A percentile compares a stretch with the other conserved stretches of the same genome.
Conservation (phyloP, 2,888 invertebrate genomes). For the Adela reaumurella region DNA sequence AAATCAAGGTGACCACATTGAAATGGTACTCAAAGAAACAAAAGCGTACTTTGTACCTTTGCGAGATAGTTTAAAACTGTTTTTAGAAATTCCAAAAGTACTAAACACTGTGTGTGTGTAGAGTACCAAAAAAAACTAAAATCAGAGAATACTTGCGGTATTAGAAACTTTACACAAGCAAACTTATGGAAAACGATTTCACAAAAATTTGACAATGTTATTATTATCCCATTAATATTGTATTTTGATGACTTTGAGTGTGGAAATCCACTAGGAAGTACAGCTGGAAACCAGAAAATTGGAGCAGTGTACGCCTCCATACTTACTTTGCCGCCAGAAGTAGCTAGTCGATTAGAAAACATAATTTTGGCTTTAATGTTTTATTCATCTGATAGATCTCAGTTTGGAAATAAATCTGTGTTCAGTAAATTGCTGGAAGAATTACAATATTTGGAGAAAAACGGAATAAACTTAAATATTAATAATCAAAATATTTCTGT, state of each 20-base stretch:
- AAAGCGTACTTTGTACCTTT: too few relatives aligned
- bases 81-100: too few relatives aligned
- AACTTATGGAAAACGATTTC: slow-evolving; percentile 7
- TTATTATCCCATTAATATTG: slow-evolving; percentile 12
- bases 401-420: slow-evolving; percentile 10
- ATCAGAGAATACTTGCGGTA: neutral
- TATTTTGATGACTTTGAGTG: slow-evolving; percentile 17
- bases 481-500: neutral
- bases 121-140: neutral
- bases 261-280: slow-evolving; percentile 17
- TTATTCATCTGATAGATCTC: slow-evolving; percentile 10
- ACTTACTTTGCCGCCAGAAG: slow-evolving; percentile 13
- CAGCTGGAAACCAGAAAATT: slow-evolving; percentile 15
- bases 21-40: too few relatives aligned
- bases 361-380: slow-evolving; percentile 11
- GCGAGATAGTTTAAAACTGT: too few relatives aligned
- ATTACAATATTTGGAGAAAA: slow-evolving; percentile 6
- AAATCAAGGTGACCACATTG: too few relatives aligned
- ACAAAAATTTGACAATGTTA: slow-evolving; percentile 3
- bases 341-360: slow-evolving; percentile 11
- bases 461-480: slow-evolving; percentile 3
- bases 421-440: slow-evolving; percentile 12
- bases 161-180: slow-evolving; percentile 9
- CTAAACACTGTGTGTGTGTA: too few relatives aligned
- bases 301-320: slow-evolving; percentile 16